Evolutionary conservation across 2,888 invertebrate genomes (phyloP), one percentile per base, ranked within the genome.

Genomic region (Erannis defoliaria): DNA sequence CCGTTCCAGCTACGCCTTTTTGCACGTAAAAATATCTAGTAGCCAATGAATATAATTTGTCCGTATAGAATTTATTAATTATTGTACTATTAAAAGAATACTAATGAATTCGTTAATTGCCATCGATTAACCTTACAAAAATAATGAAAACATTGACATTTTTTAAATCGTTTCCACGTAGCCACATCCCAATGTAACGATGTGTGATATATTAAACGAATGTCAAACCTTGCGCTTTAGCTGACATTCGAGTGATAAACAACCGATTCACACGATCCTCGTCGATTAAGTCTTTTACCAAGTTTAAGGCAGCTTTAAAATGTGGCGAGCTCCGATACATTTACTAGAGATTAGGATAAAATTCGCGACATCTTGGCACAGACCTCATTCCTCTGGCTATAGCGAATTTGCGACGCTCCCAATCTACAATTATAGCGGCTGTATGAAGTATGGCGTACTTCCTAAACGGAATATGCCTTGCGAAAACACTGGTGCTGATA

Each of bases 161-260:
- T 38, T 14, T 26, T 37, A 26, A 49, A 35, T 43, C 26, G 53
- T 48, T 57, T 62, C 54, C 31, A 54, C 26, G 53, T 48, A 54
- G 57, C 54, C 31, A 54, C 35, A 43, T 31, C 31, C 29, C 19
- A 46, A 37, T 53, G 57, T n/a, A n/a, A 42, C 57, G 29, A 42
- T 29, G 23, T 55, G 9, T 62, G 57, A 53, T 63, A 55, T 63
- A 54, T 57, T 46, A 29, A 43, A 35, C 35, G 16, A 59, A 64
- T 59, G 43, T 53, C 55, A 37, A 42, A 42, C 55, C 63, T 59
- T 55, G 50, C 33, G 40, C 21, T 33, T 31, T 51, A 31, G 35
- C 48, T 64, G 60, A 38, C 54, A 60, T 64, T 60, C 40, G 26
- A 40, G 38, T 49, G 49, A 45, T 60, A 46, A 56, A 57, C 53